These are phyloP conservation scores for Eospalax fontanierii DNA, from an alignment of 2,797 vertebrate genomes.

Conservation along the genomic window DNA sequence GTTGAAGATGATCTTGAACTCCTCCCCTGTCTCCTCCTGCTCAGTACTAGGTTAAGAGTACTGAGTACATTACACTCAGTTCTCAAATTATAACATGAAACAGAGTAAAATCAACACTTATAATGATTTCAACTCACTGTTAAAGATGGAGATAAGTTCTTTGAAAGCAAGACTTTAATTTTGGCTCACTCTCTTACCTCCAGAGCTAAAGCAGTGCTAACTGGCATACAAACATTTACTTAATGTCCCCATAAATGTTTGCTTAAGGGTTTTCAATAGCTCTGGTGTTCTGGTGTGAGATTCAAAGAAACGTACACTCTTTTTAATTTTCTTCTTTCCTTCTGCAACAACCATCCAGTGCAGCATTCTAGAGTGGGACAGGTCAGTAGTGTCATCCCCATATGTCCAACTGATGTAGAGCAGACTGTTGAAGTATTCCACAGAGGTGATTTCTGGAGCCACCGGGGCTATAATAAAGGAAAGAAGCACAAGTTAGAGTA, in stretches of 20 bases:
- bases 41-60: background rate
- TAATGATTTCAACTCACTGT: background rate
- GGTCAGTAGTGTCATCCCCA: slow-evolving; percentile 94
- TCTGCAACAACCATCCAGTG: slow-evolving; percentile 97
- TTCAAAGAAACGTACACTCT: slow-evolving; percentile 89
- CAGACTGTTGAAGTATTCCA: slow-evolving; percentile 94
- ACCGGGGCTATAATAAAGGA: slow-evolving; percentile 92
- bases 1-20: background rate
- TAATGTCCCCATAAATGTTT: background rate
- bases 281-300: background rate
- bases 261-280: background rate
- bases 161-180: background rate
- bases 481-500: slow-evolving; percentile 1
- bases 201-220: background rate
- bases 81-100: background rate
- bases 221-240: background rate
- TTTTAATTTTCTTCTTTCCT: slow-evolving; percentile 94
- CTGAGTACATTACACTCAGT: background rate
- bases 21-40: background rate
- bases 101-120: background rate
- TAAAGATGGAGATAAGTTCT: background rate
- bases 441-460: slow-evolving; percentile 95
- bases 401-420: slow-evolving; percentile 95
- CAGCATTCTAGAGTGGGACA: slow-evolving; percentile 96
- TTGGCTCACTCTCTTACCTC: background rate